These are phyloP conservation scores for Aythya baeri DNA, from an alignment of 2,113 vertebrate genomes.

Conservation along the genomic window DNA sequence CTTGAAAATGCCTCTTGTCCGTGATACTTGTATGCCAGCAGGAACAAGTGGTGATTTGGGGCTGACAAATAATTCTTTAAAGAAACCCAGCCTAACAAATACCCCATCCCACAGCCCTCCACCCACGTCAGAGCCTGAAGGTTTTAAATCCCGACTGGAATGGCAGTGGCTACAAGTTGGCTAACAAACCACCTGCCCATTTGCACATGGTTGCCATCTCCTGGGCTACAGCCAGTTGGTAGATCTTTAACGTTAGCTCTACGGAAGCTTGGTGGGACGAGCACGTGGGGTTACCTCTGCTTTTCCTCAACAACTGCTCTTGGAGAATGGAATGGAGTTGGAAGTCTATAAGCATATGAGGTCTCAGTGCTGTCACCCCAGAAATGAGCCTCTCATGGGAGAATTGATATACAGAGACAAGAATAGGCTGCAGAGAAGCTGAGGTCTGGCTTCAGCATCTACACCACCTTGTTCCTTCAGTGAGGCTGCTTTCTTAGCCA, in stretches of 20 bases:
- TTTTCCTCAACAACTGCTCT: background rate
- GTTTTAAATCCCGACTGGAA: background rate
- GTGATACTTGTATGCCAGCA: background rate
- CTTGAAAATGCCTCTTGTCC: background rate
- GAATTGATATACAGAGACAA: background rate
- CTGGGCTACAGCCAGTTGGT: background rate
- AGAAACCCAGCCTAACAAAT: background rate
- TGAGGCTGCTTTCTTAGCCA: background rate
- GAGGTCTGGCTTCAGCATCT: background rate
- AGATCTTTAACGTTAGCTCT: background rate
- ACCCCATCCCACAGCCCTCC: background rate
- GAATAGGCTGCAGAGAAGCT: background rate
- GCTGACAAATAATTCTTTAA: background rate
- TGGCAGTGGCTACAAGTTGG: background rate
- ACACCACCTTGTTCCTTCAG: background rate
- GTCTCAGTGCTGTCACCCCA: conserved; percentile 2
- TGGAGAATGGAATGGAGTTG: background rate
- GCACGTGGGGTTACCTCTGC: background rate
- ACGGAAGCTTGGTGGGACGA: background rate
- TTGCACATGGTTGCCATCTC: background rate
- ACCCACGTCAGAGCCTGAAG: background rate
- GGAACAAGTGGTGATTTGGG: background rate
- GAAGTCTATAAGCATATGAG: background rate
- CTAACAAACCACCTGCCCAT: background rate
- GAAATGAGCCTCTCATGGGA: fast-evolving